Conservation (phyloP, 2,113 vertebrate genomes). For the Gobiocypris rarus region DNA sequence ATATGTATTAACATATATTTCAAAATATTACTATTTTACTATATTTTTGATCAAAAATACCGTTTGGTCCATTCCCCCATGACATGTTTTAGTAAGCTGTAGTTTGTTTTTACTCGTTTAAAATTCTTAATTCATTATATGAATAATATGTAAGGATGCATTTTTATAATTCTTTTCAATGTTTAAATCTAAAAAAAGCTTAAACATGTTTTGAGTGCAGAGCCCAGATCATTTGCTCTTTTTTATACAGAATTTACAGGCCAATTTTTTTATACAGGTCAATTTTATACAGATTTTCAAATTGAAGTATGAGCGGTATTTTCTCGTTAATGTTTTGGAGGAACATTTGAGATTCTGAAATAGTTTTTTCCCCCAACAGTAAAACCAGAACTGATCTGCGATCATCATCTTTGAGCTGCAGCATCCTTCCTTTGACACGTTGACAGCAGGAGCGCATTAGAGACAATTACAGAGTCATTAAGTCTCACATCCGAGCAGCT, state of each 20-base stretch:
- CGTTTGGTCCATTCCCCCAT: too few species aligned
- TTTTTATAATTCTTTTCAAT: too few species aligned
- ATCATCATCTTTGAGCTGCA: neutral
- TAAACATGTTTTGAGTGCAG: neutral
- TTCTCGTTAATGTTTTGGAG: neutral
- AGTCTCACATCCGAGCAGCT: conserved; percentile 31
- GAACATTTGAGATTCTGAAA: neutral
- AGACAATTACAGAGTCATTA: conserved; percentile 50
- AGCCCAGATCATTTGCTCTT: neutral
- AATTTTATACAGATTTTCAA: neutral
- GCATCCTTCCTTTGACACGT: neutral
- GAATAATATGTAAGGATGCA: too few species aligned
- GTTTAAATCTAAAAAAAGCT: too few species aligned
- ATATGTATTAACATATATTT: neutral
- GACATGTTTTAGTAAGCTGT: too few species aligned
- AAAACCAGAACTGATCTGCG: neutral
- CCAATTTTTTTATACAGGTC: neutral
- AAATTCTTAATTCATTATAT: too few species aligned
- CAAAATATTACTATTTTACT: neutral
- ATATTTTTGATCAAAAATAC: too few species aligned
- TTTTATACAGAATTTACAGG: neutral
- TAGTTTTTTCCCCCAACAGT: neutral
- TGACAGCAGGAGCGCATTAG: conserved; percentile 40
- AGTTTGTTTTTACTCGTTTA: too few species aligned
- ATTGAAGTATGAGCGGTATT: neutral